phyloP scores from a whole-genome alignment of 2,797 vertebrate genomes.

The Parotocinclus haroldoi region DNA sequence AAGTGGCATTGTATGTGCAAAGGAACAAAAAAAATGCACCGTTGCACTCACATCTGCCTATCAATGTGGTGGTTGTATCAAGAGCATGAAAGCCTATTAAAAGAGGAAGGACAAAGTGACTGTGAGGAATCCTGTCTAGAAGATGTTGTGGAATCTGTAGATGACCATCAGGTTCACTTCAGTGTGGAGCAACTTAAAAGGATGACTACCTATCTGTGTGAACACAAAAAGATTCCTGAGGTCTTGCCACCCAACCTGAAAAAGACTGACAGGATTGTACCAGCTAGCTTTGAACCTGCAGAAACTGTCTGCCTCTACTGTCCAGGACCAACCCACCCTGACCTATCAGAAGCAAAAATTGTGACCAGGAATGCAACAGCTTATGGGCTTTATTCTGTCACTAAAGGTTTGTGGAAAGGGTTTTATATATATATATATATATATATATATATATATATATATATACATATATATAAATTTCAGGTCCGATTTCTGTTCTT shows the following conservation, averaged over 20 bases:
- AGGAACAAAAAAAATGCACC: no score
- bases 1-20: no score
- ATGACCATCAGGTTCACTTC: no score
- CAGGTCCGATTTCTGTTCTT: no score
- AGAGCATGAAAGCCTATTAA: no score
- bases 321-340: not conserved
- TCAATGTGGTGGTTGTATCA: no score
- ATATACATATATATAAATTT: no score
- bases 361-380: not conserved
- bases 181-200: not conserved
- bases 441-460: no score
- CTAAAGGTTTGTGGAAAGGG: slow-evolving; percentile 3
- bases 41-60: no score
- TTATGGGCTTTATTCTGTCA: not conserved
- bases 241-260: not conserved
- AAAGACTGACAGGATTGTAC: not conserved
- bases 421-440: not conserved
- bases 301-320: not conserved
- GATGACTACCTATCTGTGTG: not conserved
- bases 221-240: slow-evolving; percentile 2
- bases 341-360: not conserved
- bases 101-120: no score
- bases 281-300: not conserved
- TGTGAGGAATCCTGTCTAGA: no score
- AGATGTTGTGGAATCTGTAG: no score